phyloP scores from a whole-genome alignment of 1,140 invertebrate genomes.

The Caenorhabditis inopinata region DNA sequence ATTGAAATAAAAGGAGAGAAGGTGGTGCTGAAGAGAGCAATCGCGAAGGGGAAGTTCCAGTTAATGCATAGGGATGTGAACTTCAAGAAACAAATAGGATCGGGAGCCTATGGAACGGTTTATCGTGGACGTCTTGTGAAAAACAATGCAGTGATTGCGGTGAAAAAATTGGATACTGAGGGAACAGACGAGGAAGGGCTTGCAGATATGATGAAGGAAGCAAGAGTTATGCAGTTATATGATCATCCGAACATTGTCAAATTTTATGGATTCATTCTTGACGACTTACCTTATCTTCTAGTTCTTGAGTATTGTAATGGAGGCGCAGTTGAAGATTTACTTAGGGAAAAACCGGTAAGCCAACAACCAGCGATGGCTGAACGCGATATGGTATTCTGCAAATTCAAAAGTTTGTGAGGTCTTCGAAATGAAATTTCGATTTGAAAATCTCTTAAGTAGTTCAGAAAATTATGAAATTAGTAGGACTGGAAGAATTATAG shows the following conservation, averaged over 20 bases:
- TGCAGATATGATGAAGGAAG: constrained; percentile 59
- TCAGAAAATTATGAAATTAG: too few species aligned
- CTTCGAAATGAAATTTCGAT: too few species aligned
- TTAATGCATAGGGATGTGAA: constrained; percentile 52
- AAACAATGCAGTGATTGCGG: constrained; percentile 42
- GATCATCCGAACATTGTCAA: constrained; percentile 58
- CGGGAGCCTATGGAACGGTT: constrained; percentile 59
- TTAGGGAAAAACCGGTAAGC: constrained; percentile 48
- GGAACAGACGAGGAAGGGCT: constrained; percentile 52
- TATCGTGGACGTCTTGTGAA: constrained; percentile 51
- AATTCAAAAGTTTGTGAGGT: too few species aligned
- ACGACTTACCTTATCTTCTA: constrained; percentile 53
- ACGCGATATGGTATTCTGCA: too few species aligned
- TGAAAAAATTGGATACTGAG: constrained; percentile 56
- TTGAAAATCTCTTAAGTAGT: too few species aligned
- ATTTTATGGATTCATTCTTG: constrained; percentile 56
- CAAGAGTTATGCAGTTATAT: constrained; percentile 58
- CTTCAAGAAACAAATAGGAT: constrained; percentile 55
- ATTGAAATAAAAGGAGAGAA: constrained; percentile 41
- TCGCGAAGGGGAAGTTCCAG: constrained; percentile 53
- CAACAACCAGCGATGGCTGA: too few species aligned
- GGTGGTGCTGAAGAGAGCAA: constrained; percentile 45
- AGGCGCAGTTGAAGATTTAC: constrained; percentile 54
- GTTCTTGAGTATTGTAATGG: constrained; percentile 60
- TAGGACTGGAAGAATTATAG: too few species aligned